phyloP scores from a whole-genome alignment of 2,888 invertebrate species.

The Caenorhabditis zanzibari region DNA sequence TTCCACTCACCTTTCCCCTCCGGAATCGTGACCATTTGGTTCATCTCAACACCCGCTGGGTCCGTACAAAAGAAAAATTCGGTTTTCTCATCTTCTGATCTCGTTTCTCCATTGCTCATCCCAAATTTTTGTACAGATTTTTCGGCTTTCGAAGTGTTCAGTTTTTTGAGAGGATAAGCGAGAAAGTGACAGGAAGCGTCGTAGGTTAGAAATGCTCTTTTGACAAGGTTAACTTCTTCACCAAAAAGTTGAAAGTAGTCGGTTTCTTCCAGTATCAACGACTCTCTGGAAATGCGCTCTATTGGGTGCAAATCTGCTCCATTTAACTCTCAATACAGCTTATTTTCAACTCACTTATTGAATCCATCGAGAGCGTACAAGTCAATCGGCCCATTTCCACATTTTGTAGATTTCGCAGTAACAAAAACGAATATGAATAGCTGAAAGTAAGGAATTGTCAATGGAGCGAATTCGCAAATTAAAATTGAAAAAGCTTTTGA shows the following conservation, averaged over 20 bases:
- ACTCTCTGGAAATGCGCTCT: slow-evolving; percentile 30
- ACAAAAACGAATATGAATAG: background rate
- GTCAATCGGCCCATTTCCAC: background rate
- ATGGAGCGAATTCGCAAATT: background rate
- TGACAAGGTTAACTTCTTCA: slow-evolving; percentile 12
- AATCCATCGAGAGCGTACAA: background rate
- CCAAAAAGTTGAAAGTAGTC: slow-evolving; percentile 27
- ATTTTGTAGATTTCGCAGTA: background rate
- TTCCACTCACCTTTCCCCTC: slow-evolving; percentile 14
- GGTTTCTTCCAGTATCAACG: background rate
- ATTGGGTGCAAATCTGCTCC: too few relatives aligned
- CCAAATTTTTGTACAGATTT: background rate
- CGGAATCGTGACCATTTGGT: slow-evolving; percentile 34
- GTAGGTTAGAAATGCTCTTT: slow-evolving; percentile 4
- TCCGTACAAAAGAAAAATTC: slow-evolving; percentile 46
- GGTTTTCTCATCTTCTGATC: slow-evolving; percentile 5
- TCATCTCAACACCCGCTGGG: slow-evolving; percentile 6
- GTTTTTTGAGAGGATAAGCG: background rate
- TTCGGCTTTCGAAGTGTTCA: background rate
- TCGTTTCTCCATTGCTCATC: background rate
- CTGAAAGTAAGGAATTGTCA: background rate
- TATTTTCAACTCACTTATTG: background rate
- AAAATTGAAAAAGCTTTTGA: too few relatives aligned
- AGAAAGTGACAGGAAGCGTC: background rate
- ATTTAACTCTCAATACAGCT: too few relatives aligned